These are phyloP conservation scores for Drepana arcuata DNA, from an alignment of 1,140 invertebrate species.

Conservation along the genomic window DNA sequence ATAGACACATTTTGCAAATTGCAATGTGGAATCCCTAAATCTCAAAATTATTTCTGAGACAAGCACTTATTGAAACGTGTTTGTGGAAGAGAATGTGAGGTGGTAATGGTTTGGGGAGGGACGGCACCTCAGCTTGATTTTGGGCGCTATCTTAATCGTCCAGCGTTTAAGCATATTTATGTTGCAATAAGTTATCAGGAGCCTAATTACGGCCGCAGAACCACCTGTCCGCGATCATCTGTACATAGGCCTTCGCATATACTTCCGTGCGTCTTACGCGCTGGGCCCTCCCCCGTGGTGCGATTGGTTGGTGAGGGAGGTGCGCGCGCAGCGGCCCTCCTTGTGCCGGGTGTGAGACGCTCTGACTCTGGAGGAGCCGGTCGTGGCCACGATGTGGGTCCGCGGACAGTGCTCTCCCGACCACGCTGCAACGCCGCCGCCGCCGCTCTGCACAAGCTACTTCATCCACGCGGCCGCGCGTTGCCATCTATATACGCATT, in stretches of 20 bases:
- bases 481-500: no score
- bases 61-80: no score
- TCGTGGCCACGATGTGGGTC: slow-evolving; percentile 46
- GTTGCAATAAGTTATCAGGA: slow-evolving; percentile 62
- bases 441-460: slow-evolving; percentile 14
- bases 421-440: slow-evolving; percentile 32
- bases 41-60: no score
- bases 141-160: slow-evolving; percentile 52
- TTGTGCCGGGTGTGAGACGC: slow-evolving; percentile 34
- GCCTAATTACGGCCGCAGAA: slow-evolving; percentile 67
- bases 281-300: slow-evolving; percentile 55
- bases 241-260: slow-evolving; percentile 71
- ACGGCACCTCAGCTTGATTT: slow-evolving; percentile 21
- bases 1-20: slow-evolving; percentile 6
- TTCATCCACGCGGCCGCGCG: slow-evolving; percentile 18
- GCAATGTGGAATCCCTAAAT: slow-evolving; percentile 13
- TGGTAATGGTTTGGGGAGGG: slow-evolving; percentile 11
- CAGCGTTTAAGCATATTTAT: slow-evolving; percentile 56
- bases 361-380: slow-evolving; percentile 52
- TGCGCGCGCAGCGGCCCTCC: slow-evolving; percentile 62
- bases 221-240: slow-evolving; percentile 70
- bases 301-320: no score
- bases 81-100: no score
- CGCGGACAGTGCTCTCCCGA: slow-evolving; percentile 53
- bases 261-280: slow-evolving; percentile 68